phyloP scores from a whole-genome alignment of 2,113 vertebrate species.

The Phaethon lepturus region DNA sequence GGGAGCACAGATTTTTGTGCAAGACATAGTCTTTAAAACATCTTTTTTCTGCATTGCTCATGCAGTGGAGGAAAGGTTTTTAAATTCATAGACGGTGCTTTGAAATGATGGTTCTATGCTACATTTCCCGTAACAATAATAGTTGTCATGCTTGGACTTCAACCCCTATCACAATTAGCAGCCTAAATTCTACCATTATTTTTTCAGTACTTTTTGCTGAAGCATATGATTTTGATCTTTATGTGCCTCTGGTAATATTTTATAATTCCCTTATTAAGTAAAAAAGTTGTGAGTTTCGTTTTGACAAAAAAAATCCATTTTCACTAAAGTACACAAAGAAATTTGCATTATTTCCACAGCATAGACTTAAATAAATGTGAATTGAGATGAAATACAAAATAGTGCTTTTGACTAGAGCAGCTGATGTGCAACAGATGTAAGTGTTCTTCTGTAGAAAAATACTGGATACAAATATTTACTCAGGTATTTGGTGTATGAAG shows the following conservation, averaged over 20 bases:
- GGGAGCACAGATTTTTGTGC: not conserved
- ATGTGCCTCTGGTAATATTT: not conserved
- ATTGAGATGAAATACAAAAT: not conserved
- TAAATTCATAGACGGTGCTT: not conserved
- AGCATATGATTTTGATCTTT: not conserved
- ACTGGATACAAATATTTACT: not conserved
- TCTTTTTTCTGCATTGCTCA: not conserved
- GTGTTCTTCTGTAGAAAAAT: not conserved
- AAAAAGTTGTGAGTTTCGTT: not conserved
- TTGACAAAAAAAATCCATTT: not conserved
- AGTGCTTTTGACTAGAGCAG: not conserved
- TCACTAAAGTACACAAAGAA: not conserved
- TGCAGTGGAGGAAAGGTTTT: not conserved
- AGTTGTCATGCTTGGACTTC: not conserved
- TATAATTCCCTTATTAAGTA: not conserved
- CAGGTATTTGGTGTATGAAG: not conserved
- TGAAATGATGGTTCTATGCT: not conserved
- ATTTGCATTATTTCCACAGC: not conserved
- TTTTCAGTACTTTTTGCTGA: not conserved
- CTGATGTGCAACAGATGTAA: not conserved
- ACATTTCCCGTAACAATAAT: not conserved
- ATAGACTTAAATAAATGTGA: not conserved
- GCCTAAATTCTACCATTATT: not conserved
- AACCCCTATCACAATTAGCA: not conserved
- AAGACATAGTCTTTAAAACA: not conserved